Evolutionary conservation across 1,140 invertebrate species (phyloP), one percentile per base, ranked within the genome.

Genomic region (Meloidogyne exigua): DNA sequence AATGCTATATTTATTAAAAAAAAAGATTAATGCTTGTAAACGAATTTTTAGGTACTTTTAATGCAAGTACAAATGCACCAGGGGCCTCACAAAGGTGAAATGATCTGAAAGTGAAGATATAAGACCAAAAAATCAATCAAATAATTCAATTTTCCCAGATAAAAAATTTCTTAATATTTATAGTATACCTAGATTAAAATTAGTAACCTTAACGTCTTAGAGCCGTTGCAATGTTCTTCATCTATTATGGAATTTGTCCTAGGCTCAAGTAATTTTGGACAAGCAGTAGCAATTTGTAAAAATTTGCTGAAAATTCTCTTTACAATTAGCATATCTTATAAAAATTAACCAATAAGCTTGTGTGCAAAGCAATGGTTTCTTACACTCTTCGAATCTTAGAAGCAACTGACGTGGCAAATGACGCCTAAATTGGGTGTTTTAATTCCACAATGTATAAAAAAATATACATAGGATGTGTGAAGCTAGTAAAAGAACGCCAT

Each of bases 61-160:
- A 21, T 3, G 83, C 80, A 63, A 36, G 39, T 25, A 85, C 73
- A 76, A 85, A 85, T 39, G 70, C 78, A 2, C 83, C 83, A 13
- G 83, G 83, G 15, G 78, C 76, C 69, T 84, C 83, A 69, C 84
- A 86, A 21, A 84, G 76, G 39, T 84, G 83, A 21, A 84, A 70
- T 25, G 78, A 76, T 36, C 81, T 83, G 68, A 77, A 82, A 74
- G 49, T 12, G 1, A 42, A 39, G 44, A 44, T 36, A 7, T n/a
- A 9, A 39, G 9, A 39, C 36, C 10, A 39, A 39, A 39, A 39
- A 39, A 39, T 32, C 7, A 3, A 32, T 7, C 28, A 7, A 32
- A n/a, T n/a, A n/a, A n/a, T n/a, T n/a, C n/a, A n/a, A n/a, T n/a
- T n/a, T n/a, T n/a, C 7, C 28, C 28, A 32, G 28, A 2, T 32